Conservation (phyloP, 23 tunicate genomes). For the Botrylloides violaceus region DNA sequence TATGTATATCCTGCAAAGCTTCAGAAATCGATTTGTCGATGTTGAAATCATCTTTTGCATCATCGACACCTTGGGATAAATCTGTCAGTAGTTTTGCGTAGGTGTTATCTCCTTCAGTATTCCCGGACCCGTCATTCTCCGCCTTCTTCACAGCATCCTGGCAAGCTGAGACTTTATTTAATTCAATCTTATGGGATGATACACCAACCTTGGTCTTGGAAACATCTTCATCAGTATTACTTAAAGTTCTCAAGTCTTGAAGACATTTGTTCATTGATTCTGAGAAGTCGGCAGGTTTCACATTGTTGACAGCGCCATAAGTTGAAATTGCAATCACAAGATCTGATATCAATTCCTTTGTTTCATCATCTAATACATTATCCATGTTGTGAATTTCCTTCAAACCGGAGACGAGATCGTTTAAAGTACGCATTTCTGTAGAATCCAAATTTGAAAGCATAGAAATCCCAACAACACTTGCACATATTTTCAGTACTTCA, state of each 20-base stretch:
- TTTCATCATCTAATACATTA: conserved; percentile 12
- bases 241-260: background rate
- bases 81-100: background rate
- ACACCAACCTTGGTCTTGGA: background rate
- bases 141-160: background rate
- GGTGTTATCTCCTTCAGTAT: background rate
- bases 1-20: conserved; percentile 31
- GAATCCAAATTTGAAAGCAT: conserved; percentile 3
- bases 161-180: background rate
- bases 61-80: background rate
- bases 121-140: background rate
- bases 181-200: background rate
- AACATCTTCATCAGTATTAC: background rate
- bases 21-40: conserved; percentile 1
- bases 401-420: conserved; percentile 26
- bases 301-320: conserved; percentile 21
- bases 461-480: conserved; percentile 43
- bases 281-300: conserved; percentile 9
- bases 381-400: conserved; percentile 6
- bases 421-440: background rate
- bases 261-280: conserved; percentile 2
- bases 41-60: background rate
- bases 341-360: conserved; percentile 36
- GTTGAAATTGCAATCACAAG: conserved; percentile 55
- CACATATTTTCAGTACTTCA: conserved; percentile 36